phyloP scores from a whole-genome alignment of 2,888 invertebrate genomes.

The Amiota communis region DNA sequence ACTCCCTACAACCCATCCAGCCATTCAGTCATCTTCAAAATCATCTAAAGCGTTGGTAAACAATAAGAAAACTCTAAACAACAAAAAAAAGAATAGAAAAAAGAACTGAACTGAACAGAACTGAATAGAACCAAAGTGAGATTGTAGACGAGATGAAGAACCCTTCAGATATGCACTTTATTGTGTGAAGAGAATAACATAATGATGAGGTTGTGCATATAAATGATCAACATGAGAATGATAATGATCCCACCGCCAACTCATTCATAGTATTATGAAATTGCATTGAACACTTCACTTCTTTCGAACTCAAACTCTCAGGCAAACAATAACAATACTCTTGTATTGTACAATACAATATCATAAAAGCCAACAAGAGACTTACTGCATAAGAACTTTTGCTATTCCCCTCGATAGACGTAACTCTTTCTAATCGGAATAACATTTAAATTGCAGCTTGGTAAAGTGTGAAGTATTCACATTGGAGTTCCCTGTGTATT shows the following conservation, averaged over 20 bases:
- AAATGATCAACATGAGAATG: constrained; percentile 1
- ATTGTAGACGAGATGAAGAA: neutral
- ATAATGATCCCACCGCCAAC: neutral
- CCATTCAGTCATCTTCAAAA: neutral
- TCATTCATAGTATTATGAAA: too few relatives aligned
- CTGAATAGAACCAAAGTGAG: neutral
- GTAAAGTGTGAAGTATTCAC: constrained; percentile 10
- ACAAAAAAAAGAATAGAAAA: constrained; percentile 1
- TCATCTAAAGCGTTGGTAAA: neutral
- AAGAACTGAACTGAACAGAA: neutral
- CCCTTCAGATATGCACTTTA: neutral
- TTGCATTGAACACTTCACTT: neutral
- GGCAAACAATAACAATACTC: too few relatives aligned
- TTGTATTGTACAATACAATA: neutral
- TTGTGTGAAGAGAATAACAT: neutral
- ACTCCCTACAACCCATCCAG: neutral
- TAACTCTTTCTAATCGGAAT: constrained; percentile 12
- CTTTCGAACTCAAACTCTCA: too few relatives aligned
- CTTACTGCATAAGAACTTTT: neutral
- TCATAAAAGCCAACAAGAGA: neutral
- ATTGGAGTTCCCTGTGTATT: neutral
- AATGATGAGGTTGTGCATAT: neutral
- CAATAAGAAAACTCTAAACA: neutral
- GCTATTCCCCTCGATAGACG: neutral
- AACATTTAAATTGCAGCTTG: constrained; percentile 13